Conservation (phyloP, 2,113 vertebrate species). For the Salvelinus sp. region DNA sequence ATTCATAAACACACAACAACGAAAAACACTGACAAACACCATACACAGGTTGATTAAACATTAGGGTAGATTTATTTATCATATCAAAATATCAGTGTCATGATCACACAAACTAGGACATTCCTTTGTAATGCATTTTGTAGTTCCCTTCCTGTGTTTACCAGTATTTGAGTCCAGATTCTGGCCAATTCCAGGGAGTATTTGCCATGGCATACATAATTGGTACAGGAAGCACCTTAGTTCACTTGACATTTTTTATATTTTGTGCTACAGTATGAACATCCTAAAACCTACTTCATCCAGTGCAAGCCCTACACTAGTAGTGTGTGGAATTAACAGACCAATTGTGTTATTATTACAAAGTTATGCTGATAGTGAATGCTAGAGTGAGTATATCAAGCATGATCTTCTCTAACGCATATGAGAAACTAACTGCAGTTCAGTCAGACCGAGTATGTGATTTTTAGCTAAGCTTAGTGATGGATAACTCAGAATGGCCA, state of each 20-base stretch:
- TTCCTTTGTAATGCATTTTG: conserved; percentile 16
- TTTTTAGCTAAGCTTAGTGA: background rate
- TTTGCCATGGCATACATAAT: background rate
- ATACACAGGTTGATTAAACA: background rate
- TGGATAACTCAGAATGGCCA: background rate
- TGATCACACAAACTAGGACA: conserved; percentile 29
- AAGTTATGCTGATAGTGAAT: background rate
- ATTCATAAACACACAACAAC: no score
- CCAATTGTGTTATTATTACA: background rate
- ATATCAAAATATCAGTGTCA: conserved; percentile 36
- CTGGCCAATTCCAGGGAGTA: background rate
- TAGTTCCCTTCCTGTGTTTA: conserved; percentile 12
- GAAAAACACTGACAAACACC: no score
- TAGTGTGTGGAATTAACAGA: background rate
- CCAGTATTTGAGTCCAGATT: background rate
- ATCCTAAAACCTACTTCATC: background rate
- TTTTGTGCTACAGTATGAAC: background rate
- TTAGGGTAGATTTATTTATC: conserved; percentile 37
- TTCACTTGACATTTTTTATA: background rate
- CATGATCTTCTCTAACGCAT: no score
- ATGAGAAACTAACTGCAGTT: background rate
- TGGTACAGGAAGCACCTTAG: background rate
- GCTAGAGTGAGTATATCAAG: background rate
- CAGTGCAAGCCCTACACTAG: background rate
- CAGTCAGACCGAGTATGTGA: background rate